Evolutionary conservation across 1,140 invertebrate genomes (phyloP).

Genomic region (Atta colombica): DNA sequence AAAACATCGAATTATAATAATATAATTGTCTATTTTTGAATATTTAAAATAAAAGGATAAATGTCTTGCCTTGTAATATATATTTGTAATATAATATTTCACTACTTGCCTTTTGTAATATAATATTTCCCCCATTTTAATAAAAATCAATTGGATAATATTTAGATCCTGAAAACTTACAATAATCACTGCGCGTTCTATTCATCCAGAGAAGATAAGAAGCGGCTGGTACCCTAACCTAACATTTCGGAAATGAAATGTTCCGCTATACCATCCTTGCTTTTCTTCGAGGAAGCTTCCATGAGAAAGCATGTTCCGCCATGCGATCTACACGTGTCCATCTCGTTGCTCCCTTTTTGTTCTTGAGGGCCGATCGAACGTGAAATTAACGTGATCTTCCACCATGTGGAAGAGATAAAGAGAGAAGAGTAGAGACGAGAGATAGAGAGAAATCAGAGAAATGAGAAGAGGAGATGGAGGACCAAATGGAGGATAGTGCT

Average conservation of each 20-base stretch:
- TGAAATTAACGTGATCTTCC: slow-evolving; percentile 70
- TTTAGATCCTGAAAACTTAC: slow-evolving; percentile 9
- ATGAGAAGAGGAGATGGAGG: neutral
- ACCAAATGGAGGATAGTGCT: slow-evolving; percentile 49
- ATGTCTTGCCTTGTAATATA: neutral
- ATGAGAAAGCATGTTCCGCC: slow-evolving; percentile 36
- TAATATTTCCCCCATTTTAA: slow-evolving; percentile 1
- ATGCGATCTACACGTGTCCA: slow-evolving; percentile 55
- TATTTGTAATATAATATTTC: neutral
- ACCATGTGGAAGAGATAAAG: slow-evolving; percentile 25
- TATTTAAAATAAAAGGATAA: neutral
- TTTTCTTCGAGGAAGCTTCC: slow-evolving; percentile 2
- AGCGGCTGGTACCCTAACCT: slow-evolving; percentile 34
- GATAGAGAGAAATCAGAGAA: neutral
- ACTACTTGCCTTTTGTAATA: too few relatives aligned
- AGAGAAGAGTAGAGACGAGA: neutral
- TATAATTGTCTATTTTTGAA: neutral
- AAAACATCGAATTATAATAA: neutral
- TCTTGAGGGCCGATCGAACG: slow-evolving; percentile 69
- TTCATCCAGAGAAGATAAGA: neutral
- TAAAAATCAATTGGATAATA: slow-evolving; percentile 10
- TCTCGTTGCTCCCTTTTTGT: slow-evolving; percentile 63
- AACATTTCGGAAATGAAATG: slow-evolving; percentile 21
- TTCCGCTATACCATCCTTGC: slow-evolving; percentile 20
- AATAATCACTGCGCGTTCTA: neutral